Evolutionary conservation across 2,888 invertebrate genomes (phyloP).

Genomic region (Volucella inanis): DNA sequence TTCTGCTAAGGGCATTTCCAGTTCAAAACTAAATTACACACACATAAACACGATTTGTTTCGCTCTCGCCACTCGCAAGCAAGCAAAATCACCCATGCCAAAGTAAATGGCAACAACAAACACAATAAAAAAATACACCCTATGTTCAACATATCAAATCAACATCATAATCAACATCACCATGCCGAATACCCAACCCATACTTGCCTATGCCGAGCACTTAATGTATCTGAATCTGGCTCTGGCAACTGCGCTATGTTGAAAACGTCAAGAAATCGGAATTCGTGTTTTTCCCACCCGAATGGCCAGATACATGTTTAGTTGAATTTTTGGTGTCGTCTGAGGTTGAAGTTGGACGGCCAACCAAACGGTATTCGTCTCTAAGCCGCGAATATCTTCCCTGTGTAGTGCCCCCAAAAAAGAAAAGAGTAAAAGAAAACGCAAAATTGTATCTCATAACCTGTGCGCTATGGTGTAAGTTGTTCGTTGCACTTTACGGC

Average conservation of each 20-base stretch:
- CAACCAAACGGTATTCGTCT: not conserved
- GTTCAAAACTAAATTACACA: not conserved
- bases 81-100: conserved; percentile 10
- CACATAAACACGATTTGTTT: not conserved
- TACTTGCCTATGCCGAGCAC: no score
- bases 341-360: conserved; percentile 33
- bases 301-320: conserved; percentile 70
- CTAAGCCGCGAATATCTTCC: conserved; percentile 4
- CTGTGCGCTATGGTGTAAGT: conserved; percentile 28
- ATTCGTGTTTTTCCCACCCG: conserved; percentile 71
- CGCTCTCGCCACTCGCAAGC: conserved; percentile 6
- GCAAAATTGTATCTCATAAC: conserved; percentile 5
- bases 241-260: conserved; percentile 57
- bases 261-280: conserved; percentile 68
- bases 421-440: not conserved
- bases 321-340: conserved; percentile 67
- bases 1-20: not conserved
- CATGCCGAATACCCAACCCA: no score
- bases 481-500: conserved; percentile 39
- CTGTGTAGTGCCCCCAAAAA: conserved; percentile 29
- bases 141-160: no score
- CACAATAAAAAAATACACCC: not conserved
- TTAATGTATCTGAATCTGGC: no score
- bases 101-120: conserved; percentile 16
- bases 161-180: no score